These are phyloP conservation scores for Xanthorhoe designata DNA, from an alignment of 2,888 invertebrate genomes.

Conservation along the genomic window DNA sequence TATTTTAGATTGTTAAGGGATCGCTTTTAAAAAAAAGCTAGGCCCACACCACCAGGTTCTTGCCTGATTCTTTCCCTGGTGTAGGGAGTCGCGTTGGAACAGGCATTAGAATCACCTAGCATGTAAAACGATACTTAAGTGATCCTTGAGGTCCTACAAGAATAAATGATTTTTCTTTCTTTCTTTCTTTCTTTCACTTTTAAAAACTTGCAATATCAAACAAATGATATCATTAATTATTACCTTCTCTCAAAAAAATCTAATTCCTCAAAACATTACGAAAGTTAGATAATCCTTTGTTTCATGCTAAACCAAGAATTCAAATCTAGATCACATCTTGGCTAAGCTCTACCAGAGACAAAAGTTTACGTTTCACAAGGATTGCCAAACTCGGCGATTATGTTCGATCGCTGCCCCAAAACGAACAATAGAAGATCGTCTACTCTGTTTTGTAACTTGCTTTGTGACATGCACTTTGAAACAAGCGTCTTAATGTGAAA, in stretches of 20 bases:
- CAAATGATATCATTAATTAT: too few species aligned
- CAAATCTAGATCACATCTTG: conserved; percentile 18
- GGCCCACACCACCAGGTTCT: too few species aligned
- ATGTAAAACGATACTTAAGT: too few species aligned
- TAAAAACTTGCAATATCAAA: too few species aligned
- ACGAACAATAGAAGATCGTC: conserved; percentile 40
- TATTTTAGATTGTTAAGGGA: too few species aligned
- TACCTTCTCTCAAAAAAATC: not conserved
- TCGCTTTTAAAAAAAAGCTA: too few species aligned
- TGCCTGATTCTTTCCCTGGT: too few species aligned
- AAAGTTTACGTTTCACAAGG: conserved; percentile 20
- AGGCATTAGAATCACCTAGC: too few species aligned
- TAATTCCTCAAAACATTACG: not conserved
- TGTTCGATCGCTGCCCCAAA: conserved; percentile 30
- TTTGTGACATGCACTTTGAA: conserved; percentile 5
- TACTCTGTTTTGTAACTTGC: conserved; percentile 27
- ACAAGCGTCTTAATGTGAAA: not conserved
- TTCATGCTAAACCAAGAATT: conserved; percentile 17
- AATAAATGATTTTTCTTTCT: too few species aligned
- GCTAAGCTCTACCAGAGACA: conserved; percentile 17
- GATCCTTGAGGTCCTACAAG: too few species aligned
- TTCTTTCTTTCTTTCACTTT: too few species aligned
- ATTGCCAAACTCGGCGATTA: conserved; percentile 28
- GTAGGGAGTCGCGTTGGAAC: too few species aligned
- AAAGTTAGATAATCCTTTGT: conserved; percentile 24